phyloP scores from a whole-genome alignment of 2,113 vertebrate species.

The Phyllostomus discolor region DNA sequence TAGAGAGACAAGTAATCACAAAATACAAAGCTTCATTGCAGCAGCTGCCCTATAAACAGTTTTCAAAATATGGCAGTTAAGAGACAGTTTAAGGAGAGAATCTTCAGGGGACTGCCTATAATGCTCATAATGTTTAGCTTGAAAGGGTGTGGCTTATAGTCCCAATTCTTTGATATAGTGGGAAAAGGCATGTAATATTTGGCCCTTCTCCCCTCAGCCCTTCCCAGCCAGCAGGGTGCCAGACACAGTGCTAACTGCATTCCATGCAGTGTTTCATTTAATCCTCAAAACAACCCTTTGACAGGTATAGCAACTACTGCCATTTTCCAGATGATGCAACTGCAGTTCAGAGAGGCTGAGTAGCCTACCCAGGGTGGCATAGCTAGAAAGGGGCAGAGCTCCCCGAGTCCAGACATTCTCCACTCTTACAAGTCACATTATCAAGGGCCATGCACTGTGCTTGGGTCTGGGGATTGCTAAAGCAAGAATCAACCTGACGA shows the following conservation, averaged over 20 bases:
- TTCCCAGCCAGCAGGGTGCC: background rate
- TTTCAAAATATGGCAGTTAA: background rate
- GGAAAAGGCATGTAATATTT: background rate
- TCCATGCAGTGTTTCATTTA: background rate
- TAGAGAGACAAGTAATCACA: conserved; percentile 24
- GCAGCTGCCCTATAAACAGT: background rate
- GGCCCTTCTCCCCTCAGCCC: background rate
- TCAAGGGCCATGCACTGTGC: background rate
- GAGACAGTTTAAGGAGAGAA: background rate
- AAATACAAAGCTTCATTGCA: background rate
- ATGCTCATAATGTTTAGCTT: background rate
- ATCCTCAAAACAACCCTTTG: background rate
- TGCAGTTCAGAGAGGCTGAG: background rate
- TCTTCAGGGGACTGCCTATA: background rate
- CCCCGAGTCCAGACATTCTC: background rate
- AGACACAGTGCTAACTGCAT: background rate
- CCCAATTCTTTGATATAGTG: background rate
- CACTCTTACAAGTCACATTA: accelerated
- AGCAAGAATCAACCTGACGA: background rate
- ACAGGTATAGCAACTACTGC: background rate
- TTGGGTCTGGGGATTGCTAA: background rate
- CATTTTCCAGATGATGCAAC: background rate
- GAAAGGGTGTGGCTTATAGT: background rate
- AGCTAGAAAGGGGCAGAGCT: background rate
- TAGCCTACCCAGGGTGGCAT: background rate